These are phyloP conservation scores for Oncorhynchus kisutch DNA, from an alignment of 2,113 vertebrate species.

Conservation along the genomic window DNA sequence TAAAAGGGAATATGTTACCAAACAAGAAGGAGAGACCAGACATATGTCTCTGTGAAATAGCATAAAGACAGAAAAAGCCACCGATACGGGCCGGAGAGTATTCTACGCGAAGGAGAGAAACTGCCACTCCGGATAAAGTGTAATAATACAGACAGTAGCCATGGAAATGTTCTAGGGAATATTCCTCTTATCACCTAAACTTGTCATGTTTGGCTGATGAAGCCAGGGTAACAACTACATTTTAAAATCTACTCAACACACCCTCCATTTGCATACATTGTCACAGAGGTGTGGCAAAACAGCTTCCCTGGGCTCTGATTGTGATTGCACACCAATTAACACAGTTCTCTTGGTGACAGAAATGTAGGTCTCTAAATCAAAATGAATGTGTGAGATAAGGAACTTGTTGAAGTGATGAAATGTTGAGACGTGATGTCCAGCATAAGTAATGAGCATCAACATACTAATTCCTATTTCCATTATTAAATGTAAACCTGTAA, in stretches of 20 bases:
- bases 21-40: not conserved
- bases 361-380: not conserved
- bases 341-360: conserved; percentile 25
- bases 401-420: not conserved
- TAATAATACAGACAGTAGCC: conserved; percentile 17
- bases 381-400: not conserved
- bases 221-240: not conserved
- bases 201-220: not conserved
- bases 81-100: not conserved
- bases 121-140: conserved; percentile 30
- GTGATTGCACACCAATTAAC: conserved; percentile 49
- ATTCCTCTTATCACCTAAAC: not conserved
- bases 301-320: conserved; percentile 3
- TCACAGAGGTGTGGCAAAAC: conserved; percentile 32
- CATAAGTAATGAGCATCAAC: no score
- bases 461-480: no score
- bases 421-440: not conserved
- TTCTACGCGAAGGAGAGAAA: not conserved
- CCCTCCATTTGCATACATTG: conserved; percentile 13
- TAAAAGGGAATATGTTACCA: no score
- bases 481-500: no score
- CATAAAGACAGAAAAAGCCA: not conserved
- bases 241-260: conserved; percentile 2
- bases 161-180: conserved; percentile 18
- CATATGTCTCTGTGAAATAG: not conserved